Evolutionary conservation across 2,113 vertebrate species (phyloP).

Genomic region (Labeo rohita): DNA sequence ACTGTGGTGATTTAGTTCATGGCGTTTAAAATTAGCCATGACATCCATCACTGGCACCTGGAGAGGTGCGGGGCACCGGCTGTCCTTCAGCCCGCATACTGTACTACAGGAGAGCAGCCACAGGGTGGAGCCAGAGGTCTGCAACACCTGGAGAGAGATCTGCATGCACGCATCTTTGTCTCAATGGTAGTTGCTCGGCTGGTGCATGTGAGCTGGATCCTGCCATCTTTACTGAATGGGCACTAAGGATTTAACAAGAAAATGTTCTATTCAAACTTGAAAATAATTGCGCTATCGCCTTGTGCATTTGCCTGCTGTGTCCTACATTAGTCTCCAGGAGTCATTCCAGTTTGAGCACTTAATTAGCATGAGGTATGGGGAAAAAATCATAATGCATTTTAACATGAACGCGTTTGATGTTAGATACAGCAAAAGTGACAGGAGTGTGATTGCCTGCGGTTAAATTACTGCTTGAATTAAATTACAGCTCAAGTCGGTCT

Average conservation of each 20-base stretch:
- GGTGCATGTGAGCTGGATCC: not conserved
- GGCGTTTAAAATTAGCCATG: constrained; percentile 77
- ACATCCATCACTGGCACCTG: constrained; percentile 74
- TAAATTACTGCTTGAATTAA: not conserved
- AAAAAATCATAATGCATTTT: too few relatives aligned
- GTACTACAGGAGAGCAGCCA: constrained; percentile 21
- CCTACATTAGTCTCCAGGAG: not conserved
- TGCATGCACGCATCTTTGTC: not conserved
- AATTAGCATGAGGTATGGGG: not conserved
- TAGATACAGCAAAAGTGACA: not conserved
- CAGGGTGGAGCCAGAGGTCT: constrained; percentile 13
- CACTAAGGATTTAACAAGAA: not conserved
- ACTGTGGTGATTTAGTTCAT: constrained; percentile 70
- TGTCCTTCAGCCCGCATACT: constrained; percentile 63
- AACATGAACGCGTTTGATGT: not conserved
- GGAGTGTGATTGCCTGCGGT: not conserved
- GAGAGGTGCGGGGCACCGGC: constrained; percentile 65
- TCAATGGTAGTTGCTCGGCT: not conserved
- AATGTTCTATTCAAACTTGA: not conserved
- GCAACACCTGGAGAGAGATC: not conserved
- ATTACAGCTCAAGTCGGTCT: not conserved
- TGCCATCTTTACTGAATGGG: not conserved
- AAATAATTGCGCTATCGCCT: not conserved
- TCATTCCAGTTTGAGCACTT: not conserved
- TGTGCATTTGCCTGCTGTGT: not conserved